phyloP scores from a whole-genome alignment of 2,888 invertebrate species.

The Rotaria sp. region DNA sequence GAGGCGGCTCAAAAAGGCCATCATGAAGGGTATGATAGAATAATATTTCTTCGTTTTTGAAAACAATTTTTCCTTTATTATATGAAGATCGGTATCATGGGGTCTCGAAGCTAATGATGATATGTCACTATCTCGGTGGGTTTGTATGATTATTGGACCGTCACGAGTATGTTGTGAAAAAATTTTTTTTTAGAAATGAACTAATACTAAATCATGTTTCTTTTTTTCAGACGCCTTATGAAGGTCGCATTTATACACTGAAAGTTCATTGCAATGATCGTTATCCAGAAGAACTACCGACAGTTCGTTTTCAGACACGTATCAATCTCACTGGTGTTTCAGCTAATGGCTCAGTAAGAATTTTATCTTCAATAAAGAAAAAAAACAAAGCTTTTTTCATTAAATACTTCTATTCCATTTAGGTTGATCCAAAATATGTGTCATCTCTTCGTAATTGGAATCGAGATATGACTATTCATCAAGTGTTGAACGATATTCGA shows the following conservation, averaged over 20 bases:
- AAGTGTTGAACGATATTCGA: slow-evolving; percentile 78
- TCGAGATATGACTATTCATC: slow-evolving; percentile 89
- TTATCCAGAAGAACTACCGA: slow-evolving; percentile 92
- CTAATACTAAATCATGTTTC: too few species aligned
- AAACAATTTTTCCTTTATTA: slow-evolving; percentile 58
- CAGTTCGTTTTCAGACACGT: slow-evolving; percentile 88
- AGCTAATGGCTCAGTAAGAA: slow-evolving; percentile 83
- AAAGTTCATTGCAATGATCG: slow-evolving; percentile 90
- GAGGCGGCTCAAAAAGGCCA: slow-evolving; percentile 94
- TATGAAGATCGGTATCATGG: slow-evolving; percentile 99
- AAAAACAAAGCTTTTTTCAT: too few species aligned
- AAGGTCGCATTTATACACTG: slow-evolving; percentile 82
- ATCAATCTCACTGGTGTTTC: slow-evolving; percentile 97
- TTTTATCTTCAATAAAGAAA: too few species aligned
- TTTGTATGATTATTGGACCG: slow-evolving; percentile 95
- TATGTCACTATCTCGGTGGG: slow-evolving; percentile 93
- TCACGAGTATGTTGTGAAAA: slow-evolving; percentile 67
- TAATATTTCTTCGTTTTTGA: too few species aligned
- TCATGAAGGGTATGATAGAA: neutral
- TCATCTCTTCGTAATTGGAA: slow-evolving; percentile 89
- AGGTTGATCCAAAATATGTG: slow-evolving; percentile 89
- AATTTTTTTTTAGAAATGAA: too few species aligned
- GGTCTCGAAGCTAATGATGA: slow-evolving; percentile 97
- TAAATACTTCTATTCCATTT: slow-evolving; percentile 33
- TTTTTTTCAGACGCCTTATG: slow-evolving; percentile 80